Evolutionary conservation across 2,888 invertebrate genomes (phyloP).

Genomic region (Hetaerina titia): DNA sequence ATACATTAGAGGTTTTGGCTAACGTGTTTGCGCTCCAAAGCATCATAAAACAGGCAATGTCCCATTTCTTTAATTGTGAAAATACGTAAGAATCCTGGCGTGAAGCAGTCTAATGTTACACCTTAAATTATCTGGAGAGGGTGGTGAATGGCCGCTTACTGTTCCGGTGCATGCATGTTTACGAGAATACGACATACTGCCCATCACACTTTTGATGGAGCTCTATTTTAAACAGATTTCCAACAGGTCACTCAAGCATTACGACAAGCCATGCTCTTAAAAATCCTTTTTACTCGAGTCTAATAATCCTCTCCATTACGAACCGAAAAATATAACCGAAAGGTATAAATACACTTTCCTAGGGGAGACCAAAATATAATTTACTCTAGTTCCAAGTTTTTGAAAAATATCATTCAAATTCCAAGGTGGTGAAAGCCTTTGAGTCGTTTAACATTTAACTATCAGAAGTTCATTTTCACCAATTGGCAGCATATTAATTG

Average conservation of each 20-base stretch:
- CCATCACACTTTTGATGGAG: background rate
- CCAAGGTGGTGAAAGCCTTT: too few species aligned
- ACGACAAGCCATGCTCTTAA: background rate
- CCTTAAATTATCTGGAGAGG: background rate
- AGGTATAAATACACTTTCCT: too few species aligned
- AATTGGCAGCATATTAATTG: too few species aligned
- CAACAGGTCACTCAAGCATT: background rate
- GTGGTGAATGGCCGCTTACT: background rate
- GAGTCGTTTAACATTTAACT: too few species aligned
- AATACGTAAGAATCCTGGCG: background rate
- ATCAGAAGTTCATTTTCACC: too few species aligned
- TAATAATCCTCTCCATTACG: too few species aligned
- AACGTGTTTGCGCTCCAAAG: background rate
- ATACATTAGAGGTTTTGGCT: background rate
- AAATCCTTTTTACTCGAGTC: too few species aligned
- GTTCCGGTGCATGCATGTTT: background rate
- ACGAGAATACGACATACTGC: background rate
- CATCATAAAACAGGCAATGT: background rate
- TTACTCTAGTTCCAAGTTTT: too few species aligned
- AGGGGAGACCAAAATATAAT: too few species aligned
- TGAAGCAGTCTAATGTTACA: background rate
- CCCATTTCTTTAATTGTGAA: background rate
- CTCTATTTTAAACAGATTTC: background rate
- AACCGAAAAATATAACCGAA: too few species aligned
- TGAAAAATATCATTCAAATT: too few species aligned